These are phyloP conservation scores for Palaemon carinicauda DNA, from an alignment of 1,140 invertebrate species.

Conservation along the genomic window DNA sequence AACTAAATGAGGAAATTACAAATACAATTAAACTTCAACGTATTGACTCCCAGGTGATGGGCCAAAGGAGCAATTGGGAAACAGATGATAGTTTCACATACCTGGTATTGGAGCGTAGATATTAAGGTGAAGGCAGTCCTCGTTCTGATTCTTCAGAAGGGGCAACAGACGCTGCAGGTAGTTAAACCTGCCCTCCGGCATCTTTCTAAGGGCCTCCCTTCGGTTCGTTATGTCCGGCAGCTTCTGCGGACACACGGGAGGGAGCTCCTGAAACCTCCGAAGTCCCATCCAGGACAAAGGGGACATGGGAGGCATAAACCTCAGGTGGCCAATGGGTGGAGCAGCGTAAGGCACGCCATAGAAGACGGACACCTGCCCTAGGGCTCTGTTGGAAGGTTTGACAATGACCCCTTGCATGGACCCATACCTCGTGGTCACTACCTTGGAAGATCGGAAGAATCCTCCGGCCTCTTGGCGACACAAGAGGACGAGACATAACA, in stretches of 20 bases:
- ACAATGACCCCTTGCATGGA: constrained; percentile 65
- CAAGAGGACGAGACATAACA: background rate
- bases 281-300: constrained; percentile 58
- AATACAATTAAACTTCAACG: too few species aligned
- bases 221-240: constrained; percentile 64
- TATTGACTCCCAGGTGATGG: too few species aligned
- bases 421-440: constrained; percentile 66
- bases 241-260: constrained; percentile 65
- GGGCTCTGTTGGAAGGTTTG: constrained; percentile 63
- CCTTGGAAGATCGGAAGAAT: constrained; percentile 30
- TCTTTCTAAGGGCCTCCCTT: constrained; percentile 61
- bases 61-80: background rate
- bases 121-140: constrained; percentile 93
- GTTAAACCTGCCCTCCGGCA: constrained; percentile 72
- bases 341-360: constrained; percentile 76
- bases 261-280: constrained; percentile 50
- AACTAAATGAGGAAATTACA: too few species aligned
- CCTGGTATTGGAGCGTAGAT: constrained; percentile 79
- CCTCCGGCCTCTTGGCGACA: background rate
- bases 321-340: constrained; percentile 70
- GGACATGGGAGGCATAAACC: constrained; percentile 70
- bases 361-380: constrained; percentile 80
- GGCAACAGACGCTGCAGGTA: constrained; percentile 76
- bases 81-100: background rate
- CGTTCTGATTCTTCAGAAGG: constrained; percentile 80